phyloP scores from a whole-genome alignment of 2,888 invertebrate species.

The Ophioninae sp. region DNA sequence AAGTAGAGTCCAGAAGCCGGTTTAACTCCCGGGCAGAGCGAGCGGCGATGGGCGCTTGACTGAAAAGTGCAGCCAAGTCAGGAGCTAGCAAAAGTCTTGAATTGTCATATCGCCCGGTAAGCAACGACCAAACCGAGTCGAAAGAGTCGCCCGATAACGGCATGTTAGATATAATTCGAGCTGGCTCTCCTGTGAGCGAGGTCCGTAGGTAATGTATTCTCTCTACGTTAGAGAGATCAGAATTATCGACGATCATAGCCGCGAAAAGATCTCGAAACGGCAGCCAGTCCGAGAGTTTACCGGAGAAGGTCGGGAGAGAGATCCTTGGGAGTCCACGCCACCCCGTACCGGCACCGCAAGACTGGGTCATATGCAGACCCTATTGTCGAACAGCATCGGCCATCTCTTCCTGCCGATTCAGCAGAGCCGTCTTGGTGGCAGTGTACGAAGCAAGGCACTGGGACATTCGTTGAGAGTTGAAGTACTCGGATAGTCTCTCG shows the following conservation, averaged over 20 bases:
- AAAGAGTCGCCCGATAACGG: conserved; percentile 10
- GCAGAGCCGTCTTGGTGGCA: no score
- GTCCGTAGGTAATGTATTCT: conserved; percentile 13
- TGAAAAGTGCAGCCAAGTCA: neutral
- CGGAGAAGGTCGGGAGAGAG: neutral
- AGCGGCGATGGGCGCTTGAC: neutral
- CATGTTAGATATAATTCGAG: conserved; percentile 4
- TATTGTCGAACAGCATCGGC: no score
- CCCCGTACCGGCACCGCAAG: no score
- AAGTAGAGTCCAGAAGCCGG: neutral
- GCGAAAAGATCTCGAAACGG: conserved; percentile 11
- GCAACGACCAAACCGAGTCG: conserved; percentile 6
- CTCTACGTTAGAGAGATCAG: conserved; percentile 2
- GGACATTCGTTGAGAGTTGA: no score
- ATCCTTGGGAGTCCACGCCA: neutral
- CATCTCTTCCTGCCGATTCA: no score
- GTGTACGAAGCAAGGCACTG: no score
- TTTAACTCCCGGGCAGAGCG: neutral
- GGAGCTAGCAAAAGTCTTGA: neutral
- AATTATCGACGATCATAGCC: neutral
- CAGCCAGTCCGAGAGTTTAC: neutral
- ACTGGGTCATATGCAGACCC: no score
- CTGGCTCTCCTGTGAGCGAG: neutral
- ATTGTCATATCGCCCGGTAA: conserved; percentile 22
- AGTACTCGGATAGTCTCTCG: no score